phyloP scores from a whole-genome alignment of 2,797 vertebrate species.

The Periophthalmus magnuspinnatus region DNA sequence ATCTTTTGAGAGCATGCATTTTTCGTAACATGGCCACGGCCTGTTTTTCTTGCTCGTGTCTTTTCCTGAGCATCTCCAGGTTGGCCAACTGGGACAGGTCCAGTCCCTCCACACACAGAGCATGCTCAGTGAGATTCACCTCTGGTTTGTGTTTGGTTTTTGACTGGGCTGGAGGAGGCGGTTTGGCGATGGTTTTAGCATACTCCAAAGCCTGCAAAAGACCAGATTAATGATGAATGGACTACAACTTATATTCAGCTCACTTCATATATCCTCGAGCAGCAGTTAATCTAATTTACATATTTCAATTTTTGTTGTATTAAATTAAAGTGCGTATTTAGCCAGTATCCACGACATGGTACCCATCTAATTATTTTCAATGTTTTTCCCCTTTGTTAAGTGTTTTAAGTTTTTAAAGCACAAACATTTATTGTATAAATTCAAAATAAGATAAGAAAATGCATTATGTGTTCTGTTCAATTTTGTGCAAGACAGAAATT shows the following conservation, averaged over 20 bases:
- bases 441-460: not conserved
- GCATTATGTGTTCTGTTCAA: not conserved
- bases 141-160: conserved; percentile 28
- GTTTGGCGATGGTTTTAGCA: conserved; percentile 85
- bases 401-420: too few species aligned
- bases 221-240: not conserved
- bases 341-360: not conserved
- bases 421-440: not conserved
- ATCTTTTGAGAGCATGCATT: conserved; percentile 65
- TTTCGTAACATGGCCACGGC: conserved; percentile 79
- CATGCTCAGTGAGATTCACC: conserved; percentile 12
- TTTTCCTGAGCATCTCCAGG: conserved; percentile 78
- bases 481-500: too few species aligned
- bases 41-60: conserved; percentile 87
- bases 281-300: not conserved
- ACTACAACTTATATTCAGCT: not conserved
- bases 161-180: conserved; percentile 53
- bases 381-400: too few species aligned
- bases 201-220: conserved; percentile 86
- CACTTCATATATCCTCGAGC: too few species aligned
- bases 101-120: conserved; percentile 41
- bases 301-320: not conserved
- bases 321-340: not conserved
- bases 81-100: conserved; percentile 50
- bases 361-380: not conserved